Evolutionary conservation across 2,113 vertebrate genomes (phyloP).

Genomic region (Amblyornis subalaris): DNA sequence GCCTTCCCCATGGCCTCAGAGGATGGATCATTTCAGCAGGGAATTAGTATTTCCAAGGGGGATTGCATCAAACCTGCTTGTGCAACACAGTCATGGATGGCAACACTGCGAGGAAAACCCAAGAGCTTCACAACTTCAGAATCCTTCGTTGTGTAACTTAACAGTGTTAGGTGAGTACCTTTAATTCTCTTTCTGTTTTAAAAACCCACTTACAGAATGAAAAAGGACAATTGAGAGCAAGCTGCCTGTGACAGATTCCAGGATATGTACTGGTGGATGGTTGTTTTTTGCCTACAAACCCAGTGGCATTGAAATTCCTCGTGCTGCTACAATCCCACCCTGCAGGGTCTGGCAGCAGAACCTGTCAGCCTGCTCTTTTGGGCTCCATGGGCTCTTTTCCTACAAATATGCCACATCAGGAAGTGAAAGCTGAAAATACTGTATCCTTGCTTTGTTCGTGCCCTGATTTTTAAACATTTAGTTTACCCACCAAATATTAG

Average conservation of each 20-base stretch:
- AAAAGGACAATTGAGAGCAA: not conserved
- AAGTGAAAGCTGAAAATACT: not conserved
- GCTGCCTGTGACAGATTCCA: not conserved
- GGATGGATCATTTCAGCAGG: not conserved
- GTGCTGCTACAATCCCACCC: not conserved
- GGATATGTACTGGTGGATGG: not conserved
- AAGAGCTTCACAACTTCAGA: fast-evolving
- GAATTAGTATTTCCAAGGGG: not conserved
- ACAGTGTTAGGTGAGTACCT: not conserved
- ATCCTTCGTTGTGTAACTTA: not conserved
- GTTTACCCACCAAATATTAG: not conserved
- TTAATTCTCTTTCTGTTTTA: not conserved
- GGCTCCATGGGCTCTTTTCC: not conserved
- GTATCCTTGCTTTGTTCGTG: not conserved
- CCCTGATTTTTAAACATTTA: not conserved
- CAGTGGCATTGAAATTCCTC: not conserved
- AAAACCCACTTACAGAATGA: not conserved
- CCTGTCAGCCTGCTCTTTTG: not conserved
- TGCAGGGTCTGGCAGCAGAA: not conserved
- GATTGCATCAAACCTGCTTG: too few relatives aligned
- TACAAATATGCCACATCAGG: not conserved
- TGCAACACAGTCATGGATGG: fast-evolving
- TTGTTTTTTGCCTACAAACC: not conserved
- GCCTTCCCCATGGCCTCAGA: fast-evolving
- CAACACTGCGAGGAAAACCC: not conserved